A percentile compares a stretch with the other conserved stretches of the same genome.
These are phyloP conservation scores for Aphis craccivora DNA, from an alignment of 1,140 invertebrate genomes.

Conservation along the genomic window DNA sequence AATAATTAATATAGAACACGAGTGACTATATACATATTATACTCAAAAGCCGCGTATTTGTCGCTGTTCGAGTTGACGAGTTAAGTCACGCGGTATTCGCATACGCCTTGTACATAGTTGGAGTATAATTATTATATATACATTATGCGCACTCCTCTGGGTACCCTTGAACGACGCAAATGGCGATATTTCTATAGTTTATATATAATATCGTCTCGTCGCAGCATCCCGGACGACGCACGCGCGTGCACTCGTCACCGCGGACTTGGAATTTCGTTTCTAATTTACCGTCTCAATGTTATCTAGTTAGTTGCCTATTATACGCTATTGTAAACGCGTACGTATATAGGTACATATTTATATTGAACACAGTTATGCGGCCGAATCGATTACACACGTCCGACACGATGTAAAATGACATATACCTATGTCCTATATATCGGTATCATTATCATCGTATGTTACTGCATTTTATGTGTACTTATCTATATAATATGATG, in stretches of 20 bases:
- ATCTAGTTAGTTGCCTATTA: background rate
- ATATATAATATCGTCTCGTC: background rate
- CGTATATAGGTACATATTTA: background rate
- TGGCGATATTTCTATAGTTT: background rate
- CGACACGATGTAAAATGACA: constrained; percentile 37
- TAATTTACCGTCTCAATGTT: constrained; percentile 27
- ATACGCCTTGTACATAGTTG: background rate
- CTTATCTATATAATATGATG: too few relatives aligned
- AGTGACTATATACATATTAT: background rate
- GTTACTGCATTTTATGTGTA: background rate
- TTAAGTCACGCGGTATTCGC: background rate
- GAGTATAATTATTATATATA: background rate
- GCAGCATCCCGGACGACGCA: background rate
- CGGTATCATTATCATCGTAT: background rate
- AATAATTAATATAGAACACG: background rate
- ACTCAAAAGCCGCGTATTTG: background rate
- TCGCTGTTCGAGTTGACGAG: background rate
- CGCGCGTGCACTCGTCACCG: background rate
- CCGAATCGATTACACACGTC: constrained; percentile 37
- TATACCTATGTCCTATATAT: background rate
- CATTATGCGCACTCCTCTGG: background rate
- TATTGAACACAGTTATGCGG: constrained; percentile 39
- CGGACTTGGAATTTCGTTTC: background rate
- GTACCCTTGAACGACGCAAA: constrained; percentile 45
- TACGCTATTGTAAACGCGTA: background rate